phyloP scores from a whole-genome alignment of 2,888 invertebrate genomes.

The Liopterus haemorrhoidalis region DNA sequence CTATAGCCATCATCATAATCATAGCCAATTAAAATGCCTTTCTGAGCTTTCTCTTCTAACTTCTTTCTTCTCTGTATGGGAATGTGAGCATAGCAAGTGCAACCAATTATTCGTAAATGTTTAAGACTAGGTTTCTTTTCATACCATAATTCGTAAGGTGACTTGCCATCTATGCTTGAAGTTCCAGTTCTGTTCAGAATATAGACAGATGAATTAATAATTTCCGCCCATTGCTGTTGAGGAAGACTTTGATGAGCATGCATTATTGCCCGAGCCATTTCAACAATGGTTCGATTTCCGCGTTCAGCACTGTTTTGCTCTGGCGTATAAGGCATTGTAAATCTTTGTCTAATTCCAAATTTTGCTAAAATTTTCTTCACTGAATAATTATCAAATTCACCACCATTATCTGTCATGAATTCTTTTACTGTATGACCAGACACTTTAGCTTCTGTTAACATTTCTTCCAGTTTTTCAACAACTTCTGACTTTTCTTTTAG shows the following conservation, averaged over 20 bases:
- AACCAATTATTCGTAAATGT: slow-evolving; percentile 30
- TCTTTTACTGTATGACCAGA: slow-evolving; percentile 34
- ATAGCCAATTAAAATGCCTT: slow-evolving; percentile 32
- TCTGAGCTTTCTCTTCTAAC: slow-evolving; percentile 15
- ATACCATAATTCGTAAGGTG: slow-evolving; percentile 33
- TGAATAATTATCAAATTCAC: slow-evolving; percentile 35
- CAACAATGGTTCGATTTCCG: slow-evolving; percentile 6
- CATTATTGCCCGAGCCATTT: slow-evolving; percentile 13
- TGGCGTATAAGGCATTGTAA: slow-evolving; percentile 31
- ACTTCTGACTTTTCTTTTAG: slow-evolving; percentile 33
- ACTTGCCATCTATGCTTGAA: slow-evolving; percentile 26
- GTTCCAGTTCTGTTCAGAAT: slow-evolving; percentile 29
- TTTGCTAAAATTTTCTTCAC: slow-evolving; percentile 27
- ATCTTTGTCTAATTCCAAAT: slow-evolving; percentile 28
- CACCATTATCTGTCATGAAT: slow-evolving; percentile 36
- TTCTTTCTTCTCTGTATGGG: slow-evolving; percentile 14
- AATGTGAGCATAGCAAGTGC: slow-evolving; percentile 16
- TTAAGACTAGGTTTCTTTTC: slow-evolving; percentile 26
- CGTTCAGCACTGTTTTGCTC: slow-evolving; percentile 29
- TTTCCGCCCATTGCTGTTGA: slow-evolving; percentile 27
- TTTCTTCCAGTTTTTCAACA: slow-evolving; percentile 27
- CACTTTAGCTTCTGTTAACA: slow-evolving; percentile 30
- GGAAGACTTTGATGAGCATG: slow-evolving; percentile 20
- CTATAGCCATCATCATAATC: slow-evolving; percentile 31
- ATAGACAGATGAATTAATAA: slow-evolving; percentile 24